Evolutionary conservation across 2,113 vertebrate species (phyloP), one percentile per base, ranked within the genome.

Genomic region (Eulacestoma nigropectus): DNA sequence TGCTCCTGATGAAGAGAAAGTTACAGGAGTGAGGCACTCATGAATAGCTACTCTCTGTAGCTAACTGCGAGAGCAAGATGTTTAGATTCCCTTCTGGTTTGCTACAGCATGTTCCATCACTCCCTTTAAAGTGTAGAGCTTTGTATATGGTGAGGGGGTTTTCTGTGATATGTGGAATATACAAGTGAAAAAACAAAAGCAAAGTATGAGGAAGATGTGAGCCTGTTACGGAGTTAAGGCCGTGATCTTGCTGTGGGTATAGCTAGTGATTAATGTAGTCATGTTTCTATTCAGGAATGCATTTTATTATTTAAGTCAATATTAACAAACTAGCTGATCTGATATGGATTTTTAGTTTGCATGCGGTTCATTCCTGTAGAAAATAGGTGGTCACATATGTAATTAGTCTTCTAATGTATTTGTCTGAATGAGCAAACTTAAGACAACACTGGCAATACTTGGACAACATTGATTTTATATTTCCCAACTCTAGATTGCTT

Each of bases 21-120:
- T 44, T 73, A 41, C 15, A 32, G 37, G 26, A 88, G 21, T 26
- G 75, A 56, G 63, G 49, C 75, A 68, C 18, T 72, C 30, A 6
- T 18, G 16, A 55, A 49, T 33, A 60, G 47, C n/a, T 64, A 3
- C 47, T 83, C 23, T 60, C 18, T 0, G 0, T n/a, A 76, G 44
- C 10, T 25, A 46, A 78, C 16, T 1, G 0, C 0, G 5, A 75
- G 56, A 84, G 29, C 6, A 46, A 63, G 26, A 10, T 57, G 12
- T 50, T 37, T 18, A 3, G 4, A 64, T 92, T 85, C 22, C 33
- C 21, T 82, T 75, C 35, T 68, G 7, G 50, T 90, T 79, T 86
- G 49, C 53, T 73, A 8, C 68, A 60, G 74, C 22, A 16, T 69
- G 25, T 80, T 90, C 16, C 57, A 26, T 65, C n/a, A 18, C 3